A percentile compares a stretch with the other conserved stretches of the same genome.
These are phyloP conservation scores for Scrobipalpa costella DNA, from an alignment of 2,888 invertebrate genomes.

Conservation along the genomic window DNA sequence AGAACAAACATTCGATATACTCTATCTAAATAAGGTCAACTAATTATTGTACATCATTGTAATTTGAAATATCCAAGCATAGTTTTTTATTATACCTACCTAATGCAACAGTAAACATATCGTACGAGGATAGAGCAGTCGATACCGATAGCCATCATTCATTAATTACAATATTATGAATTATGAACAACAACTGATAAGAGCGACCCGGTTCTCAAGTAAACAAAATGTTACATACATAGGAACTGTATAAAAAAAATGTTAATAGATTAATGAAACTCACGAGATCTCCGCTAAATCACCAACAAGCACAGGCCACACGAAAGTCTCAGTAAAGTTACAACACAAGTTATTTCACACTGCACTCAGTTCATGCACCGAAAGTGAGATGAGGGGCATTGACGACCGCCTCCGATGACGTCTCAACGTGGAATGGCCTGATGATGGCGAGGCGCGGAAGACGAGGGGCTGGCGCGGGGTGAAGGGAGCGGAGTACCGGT, in stretches of 20 bases:
- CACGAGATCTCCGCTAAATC: not conserved
- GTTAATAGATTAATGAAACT: not conserved
- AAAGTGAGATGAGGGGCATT: conserved; percentile 45
- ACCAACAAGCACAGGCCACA: conserved; percentile 19
- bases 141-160: conserved; percentile 26
- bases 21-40: no score
- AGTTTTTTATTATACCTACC: not conserved
- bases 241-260: not conserved
- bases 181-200: conserved; percentile 23
- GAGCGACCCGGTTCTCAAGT: conserved; percentile 9
- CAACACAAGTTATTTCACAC: conserved; percentile 61
- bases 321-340: conserved; percentile 41
- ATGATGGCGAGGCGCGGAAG: conserved; percentile 66
- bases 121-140: conserved; percentile 6
- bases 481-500: conserved; percentile 40
- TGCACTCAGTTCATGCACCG: conserved; percentile 64
- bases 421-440: conserved; percentile 67
- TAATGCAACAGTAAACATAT: conserved; percentile 3
- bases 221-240: not conserved
- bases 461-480: conserved; percentile 41
- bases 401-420: conserved; percentile 58
- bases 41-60: not conserved
- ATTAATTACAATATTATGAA: conserved; percentile 18
- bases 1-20: no score
- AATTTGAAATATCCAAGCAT: not conserved